Conservation (phyloP, 2,888 invertebrate genomes). For the Pyrochroa serraticornis region DNA sequence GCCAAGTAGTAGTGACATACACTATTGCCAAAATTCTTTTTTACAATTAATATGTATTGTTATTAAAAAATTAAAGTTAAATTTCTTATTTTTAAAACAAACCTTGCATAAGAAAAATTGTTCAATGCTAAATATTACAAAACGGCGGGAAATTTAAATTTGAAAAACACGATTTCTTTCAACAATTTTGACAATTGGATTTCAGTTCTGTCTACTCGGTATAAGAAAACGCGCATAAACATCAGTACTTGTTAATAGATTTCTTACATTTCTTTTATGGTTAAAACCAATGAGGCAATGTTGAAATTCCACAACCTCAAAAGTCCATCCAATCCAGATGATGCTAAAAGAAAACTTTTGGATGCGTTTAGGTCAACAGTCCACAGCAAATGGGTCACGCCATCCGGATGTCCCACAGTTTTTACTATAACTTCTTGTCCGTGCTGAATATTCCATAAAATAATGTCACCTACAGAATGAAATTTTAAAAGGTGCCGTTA, state of each 20-base stretch:
- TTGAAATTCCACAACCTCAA: conserved; percentile 53
- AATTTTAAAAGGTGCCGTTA: not conserved
- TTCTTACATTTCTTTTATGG: conserved; percentile 40
- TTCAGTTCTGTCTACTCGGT: no score
- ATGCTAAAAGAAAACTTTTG: conserved; percentile 46
- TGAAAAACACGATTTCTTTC: not conserved
- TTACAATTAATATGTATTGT: no score
- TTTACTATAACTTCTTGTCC: conserved; percentile 44
- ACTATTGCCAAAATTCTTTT: conserved; percentile 1
- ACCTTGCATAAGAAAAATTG: no score
- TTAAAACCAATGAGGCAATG: conserved; percentile 26
- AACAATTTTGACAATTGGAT: no score
- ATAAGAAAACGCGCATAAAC: no score
- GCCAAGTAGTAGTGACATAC: conserved; percentile 4
- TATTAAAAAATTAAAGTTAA: no score
- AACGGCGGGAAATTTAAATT: conserved; percentile 2
- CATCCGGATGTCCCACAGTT: conserved; percentile 49
- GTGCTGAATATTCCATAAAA: conserved; percentile 51
- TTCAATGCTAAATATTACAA: no score
- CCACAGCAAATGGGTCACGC: conserved; percentile 53
- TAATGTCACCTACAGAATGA: conserved; percentile 40
- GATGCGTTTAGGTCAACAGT: conserved; percentile 46
- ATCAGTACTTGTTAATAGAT: no score
- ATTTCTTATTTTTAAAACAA: no score
- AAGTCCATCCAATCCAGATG: conserved; percentile 50